Percentiles rank a stretch among this genome's conserved stretches.
Evolutionary conservation across 2,113 vertebrate species (phyloP).

Genomic region (Rostratula benghalensis): DNA sequence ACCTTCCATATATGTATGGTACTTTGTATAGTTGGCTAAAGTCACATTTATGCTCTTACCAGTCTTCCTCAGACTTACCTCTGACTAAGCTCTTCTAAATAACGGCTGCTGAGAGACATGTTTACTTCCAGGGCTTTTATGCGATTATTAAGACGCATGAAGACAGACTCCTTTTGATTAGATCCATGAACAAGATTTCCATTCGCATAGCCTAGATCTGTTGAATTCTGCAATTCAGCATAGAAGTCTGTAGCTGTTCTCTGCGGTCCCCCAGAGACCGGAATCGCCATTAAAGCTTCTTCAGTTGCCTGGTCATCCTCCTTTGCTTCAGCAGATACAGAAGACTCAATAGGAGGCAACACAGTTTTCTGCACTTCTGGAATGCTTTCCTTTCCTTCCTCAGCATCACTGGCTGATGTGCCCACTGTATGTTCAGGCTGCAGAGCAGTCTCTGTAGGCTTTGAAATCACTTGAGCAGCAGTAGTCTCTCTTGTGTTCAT

Average conservation of each 20-base stretch:
- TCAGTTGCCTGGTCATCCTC: constrained; percentile 81
- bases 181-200: constrained; percentile 93
- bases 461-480: constrained; percentile 66
- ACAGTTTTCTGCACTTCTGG: constrained; percentile 63
- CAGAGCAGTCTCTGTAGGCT: constrained; percentile 74
- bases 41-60: not conserved
- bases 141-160: constrained; percentile 98
- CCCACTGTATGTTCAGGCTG: constrained; percentile 74
- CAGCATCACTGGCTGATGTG: constrained; percentile 36
- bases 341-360: constrained; percentile 48
- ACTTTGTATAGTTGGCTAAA: not conserved
- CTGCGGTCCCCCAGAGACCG: constrained; percentile 71
- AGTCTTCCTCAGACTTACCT: constrained; percentile 75
- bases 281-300: constrained; percentile 78
- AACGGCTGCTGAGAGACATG: constrained; percentile 97
- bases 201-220: constrained; percentile 84
- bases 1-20: rapidly evolving
- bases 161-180: constrained; percentile 97
- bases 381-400: constrained; percentile 41
- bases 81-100: constrained; percentile 97
- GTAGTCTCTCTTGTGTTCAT: constrained; percentile 16
- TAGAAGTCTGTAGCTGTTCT: constrained; percentile 95
- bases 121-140: constrained; percentile 99
- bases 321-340: constrained; percentile 62
- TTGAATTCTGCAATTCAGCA: constrained; percentile 92